phyloP scores from a whole-genome alignment of 2,113 vertebrate species.

The Boulengeromyrus knoepffleri region DNA sequence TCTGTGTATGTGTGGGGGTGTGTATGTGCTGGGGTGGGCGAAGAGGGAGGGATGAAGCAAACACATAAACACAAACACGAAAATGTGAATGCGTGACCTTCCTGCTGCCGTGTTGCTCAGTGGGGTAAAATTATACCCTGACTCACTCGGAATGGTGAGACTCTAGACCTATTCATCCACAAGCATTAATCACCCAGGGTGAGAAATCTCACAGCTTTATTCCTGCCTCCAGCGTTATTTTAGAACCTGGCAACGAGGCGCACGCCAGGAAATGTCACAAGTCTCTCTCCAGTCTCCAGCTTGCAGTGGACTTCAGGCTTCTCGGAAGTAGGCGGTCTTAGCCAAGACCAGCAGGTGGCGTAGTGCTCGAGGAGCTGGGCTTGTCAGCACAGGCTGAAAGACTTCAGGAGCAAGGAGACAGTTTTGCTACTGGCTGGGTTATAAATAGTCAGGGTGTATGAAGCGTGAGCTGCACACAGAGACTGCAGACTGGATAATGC shows the following conservation, averaged over 20 bases:
- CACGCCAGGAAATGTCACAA: background rate
- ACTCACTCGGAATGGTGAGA: slow-evolving; percentile 3
- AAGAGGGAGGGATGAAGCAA: background rate
- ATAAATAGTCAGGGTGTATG: background rate
- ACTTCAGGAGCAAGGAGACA: background rate
- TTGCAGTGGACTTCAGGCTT: background rate
- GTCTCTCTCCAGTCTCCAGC: background rate
- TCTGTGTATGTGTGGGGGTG: background rate
- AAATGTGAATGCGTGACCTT: slow-evolving; percentile 14
- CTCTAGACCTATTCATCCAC: slow-evolving; percentile 4
- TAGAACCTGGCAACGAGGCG: slow-evolving; percentile 2
- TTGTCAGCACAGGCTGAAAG: background rate
- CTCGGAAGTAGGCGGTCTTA: background rate
- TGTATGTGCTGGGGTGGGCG: background rate
- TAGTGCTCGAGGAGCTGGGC: background rate
- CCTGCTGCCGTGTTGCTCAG: background rate
- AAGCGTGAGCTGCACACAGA: background rate
- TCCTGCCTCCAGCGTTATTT: slow-evolving; percentile 14
- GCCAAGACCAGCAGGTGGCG: background rate
- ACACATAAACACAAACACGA: background rate
- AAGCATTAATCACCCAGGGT: slow-evolving; percentile 3
- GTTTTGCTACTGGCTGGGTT: background rate
- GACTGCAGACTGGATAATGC: background rate
- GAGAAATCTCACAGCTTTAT: slow-evolving; percentile 8
- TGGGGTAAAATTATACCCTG: slow-evolving; percentile 13